These are phyloP conservation scores for Caenorhabditis tropicalis DNA, from an alignment of 1,140 invertebrate species.

Conservation along the genomic window DNA sequence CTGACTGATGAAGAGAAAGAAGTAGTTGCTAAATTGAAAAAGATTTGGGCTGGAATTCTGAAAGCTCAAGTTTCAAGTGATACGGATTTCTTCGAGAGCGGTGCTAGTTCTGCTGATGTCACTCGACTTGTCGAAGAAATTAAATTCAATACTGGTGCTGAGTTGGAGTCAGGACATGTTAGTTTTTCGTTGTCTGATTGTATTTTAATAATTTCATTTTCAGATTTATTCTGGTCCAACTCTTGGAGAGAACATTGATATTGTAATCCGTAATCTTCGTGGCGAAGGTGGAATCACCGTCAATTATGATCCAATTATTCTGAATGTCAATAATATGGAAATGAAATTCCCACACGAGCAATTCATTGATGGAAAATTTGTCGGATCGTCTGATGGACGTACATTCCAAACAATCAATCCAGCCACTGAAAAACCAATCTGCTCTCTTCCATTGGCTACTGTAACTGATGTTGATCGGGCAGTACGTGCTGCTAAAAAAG, in stretches of 20 bases:
- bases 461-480: constrained; percentile 84
- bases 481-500: constrained; percentile 81
- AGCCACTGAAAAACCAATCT: constrained; percentile 80
- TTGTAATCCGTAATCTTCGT: constrained; percentile 78
- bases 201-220: too few species aligned
- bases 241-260: constrained; percentile 82
- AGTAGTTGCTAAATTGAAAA: constrained; percentile 75
- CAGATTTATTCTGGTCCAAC: constrained; percentile 84
- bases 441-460: constrained; percentile 80
- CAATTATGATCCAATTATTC: constrained; percentile 64
- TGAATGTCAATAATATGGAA: constrained; percentile 84
- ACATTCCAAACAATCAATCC: constrained; percentile 82
- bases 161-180: constrained; percentile 86
- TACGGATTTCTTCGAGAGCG: constrained; percentile 89
- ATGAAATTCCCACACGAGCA: constrained; percentile 84
- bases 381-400: constrained; percentile 57
- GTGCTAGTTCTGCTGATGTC: constrained; percentile 91
- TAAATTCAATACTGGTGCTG: constrained; percentile 82
- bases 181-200: background rate
- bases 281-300: constrained; percentile 74
- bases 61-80: constrained; percentile 79
- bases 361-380: constrained; percentile 89
- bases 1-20: constrained; percentile 82
- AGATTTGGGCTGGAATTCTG: constrained; percentile 78
- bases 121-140: constrained; percentile 88